These are phyloP conservation scores for Melanotaenia duboulayi DNA, from an alignment of 2,113 vertebrate species.

Conservation along the genomic window DNA sequence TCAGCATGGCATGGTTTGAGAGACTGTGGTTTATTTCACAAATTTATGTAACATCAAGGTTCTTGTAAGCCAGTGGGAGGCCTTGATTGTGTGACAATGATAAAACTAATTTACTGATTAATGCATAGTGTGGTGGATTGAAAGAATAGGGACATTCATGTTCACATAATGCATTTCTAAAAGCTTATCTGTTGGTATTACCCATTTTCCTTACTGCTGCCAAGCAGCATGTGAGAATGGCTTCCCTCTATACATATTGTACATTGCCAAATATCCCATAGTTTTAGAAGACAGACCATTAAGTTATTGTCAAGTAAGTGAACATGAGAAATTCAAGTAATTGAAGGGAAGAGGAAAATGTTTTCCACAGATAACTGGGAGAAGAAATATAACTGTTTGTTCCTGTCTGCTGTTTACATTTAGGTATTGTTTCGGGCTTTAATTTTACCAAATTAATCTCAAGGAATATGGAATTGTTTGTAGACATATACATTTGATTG, in stretches of 20 bases:
- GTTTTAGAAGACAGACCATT: slow-evolving; percentile 45
- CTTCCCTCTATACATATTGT: slow-evolving; percentile 19
- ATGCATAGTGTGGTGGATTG: too few relatives aligned
- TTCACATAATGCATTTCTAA: not conserved
- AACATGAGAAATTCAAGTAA: slow-evolving; percentile 33
- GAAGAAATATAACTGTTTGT: slow-evolving; percentile 3
- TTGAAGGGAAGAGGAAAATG: slow-evolving; percentile 11
- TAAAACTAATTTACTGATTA: too few relatives aligned
- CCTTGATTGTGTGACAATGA: too few relatives aligned
- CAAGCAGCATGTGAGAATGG: slow-evolving; percentile 6
- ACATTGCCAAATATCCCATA: slow-evolving; percentile 16
- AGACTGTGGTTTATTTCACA: too few relatives aligned
- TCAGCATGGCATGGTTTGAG: too few relatives aligned
- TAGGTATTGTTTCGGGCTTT: not conserved
- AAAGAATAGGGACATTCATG: too few relatives aligned
- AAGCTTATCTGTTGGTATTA: slow-evolving; percentile 10
- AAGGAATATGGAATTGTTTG: not conserved
- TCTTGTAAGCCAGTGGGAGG: too few relatives aligned
- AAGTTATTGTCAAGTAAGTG: slow-evolving; percentile 57
- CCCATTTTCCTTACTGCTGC: slow-evolving; percentile 33
- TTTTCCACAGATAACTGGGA: not conserved
- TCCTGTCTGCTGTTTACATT: slow-evolving; percentile 7
- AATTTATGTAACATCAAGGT: too few relatives aligned
- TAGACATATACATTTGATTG: slow-evolving; percentile 12
- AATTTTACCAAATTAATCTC: too few relatives aligned